These are phyloP conservation scores for Betta splendens DNA, from an alignment of 2,797 vertebrate genomes.

Conservation along the genomic window DNA sequence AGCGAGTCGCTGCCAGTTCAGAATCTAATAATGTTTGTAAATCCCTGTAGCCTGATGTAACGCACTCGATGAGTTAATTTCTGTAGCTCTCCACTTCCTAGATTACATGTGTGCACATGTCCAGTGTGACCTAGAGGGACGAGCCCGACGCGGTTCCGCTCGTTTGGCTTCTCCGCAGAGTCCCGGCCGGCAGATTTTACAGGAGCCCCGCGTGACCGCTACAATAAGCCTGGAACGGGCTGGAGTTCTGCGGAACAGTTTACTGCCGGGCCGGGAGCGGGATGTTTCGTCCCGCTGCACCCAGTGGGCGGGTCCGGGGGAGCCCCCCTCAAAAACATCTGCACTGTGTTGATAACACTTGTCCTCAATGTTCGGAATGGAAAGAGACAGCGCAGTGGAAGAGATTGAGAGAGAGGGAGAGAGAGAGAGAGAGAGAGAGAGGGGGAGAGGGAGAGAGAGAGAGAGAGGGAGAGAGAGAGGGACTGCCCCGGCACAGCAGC, in stretches of 20 bases:
- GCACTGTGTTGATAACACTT: slow-evolving; percentile 75
- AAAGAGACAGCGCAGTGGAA: slow-evolving; percentile 29
- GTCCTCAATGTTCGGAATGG: slow-evolving; percentile 55
- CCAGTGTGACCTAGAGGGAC: slow-evolving; percentile 32
- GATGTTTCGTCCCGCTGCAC: slow-evolving; percentile 52
- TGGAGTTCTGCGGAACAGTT: slow-evolving; percentile 55
- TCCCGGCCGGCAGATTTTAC: slow-evolving; percentile 52
- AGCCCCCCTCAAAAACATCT: slow-evolving; percentile 62
- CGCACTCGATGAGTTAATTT: slow-evolving; percentile 26
- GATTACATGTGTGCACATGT: slow-evolving; percentile 16
- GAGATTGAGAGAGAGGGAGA: slow-evolving; percentile 34
- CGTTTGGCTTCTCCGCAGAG: slow-evolving; percentile 32
- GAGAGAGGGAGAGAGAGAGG: slow-evolving; percentile 7
- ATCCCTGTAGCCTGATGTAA: slow-evolving; percentile 10
- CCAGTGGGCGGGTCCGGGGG: slow-evolving; percentile 53
- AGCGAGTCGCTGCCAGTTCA: slow-evolving; percentile 23
- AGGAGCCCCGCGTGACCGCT: slow-evolving; percentile 15
- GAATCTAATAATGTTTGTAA: slow-evolving; percentile 34
- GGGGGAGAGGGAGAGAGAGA: slow-evolving; percentile 4
- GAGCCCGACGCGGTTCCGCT: too few species aligned
- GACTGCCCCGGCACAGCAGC: slow-evolving; percentile 41
- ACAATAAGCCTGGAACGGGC: slow-evolving; percentile 57
- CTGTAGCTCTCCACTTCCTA: slow-evolving; percentile 17
- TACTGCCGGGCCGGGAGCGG: slow-evolving; percentile 29
- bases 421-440: too few species aligned